These are phyloP conservation scores for Pseudomyrmex cubaensis DNA, from an alignment of 1,140 invertebrate genomes.

Conservation along the genomic window DNA sequence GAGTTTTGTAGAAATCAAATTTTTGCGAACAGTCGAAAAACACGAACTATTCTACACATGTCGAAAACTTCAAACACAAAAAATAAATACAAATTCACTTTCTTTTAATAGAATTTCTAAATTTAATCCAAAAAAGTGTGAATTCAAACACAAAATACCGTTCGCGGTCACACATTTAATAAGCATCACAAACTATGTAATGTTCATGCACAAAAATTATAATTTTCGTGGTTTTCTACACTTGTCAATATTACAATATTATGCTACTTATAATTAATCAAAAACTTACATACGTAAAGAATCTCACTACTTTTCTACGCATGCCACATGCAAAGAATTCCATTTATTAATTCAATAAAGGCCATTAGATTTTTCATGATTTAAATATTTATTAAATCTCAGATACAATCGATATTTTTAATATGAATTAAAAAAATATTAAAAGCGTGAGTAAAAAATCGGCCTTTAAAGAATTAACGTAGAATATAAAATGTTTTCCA, in stretches of 20 bases:
- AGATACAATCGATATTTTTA: not conserved
- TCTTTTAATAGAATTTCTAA: not conserved
- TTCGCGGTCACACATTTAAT: too few relatives aligned
- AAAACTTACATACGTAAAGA: constrained; percentile 23
- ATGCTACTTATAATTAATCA: constrained; percentile 25
- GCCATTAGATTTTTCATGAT: not conserved
- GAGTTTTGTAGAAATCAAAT: not conserved
- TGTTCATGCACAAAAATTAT: constrained; percentile 19
- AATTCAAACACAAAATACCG: too few relatives aligned
- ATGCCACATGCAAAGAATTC: constrained; percentile 61
- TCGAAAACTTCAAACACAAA: not conserved
- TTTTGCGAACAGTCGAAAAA: not conserved
- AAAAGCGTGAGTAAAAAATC: not conserved
- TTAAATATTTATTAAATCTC: not conserved
- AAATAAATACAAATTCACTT: not conserved
- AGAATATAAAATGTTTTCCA: constrained; percentile 13
- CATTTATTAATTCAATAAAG: constrained; percentile 30
- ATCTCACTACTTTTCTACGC: constrained; percentile 19
- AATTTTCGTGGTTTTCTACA: constrained; percentile 26
- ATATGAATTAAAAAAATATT: not conserved
- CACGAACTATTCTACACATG: not conserved
- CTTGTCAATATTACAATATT: constrained; percentile 2
- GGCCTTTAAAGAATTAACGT: constrained; percentile 13
- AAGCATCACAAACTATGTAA: constrained; percentile 38
- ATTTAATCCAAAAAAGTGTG: not conserved